Evolutionary conservation across 2,113 vertebrate genomes (phyloP).

Genomic region (Semicossyphus pulcher): DNA sequence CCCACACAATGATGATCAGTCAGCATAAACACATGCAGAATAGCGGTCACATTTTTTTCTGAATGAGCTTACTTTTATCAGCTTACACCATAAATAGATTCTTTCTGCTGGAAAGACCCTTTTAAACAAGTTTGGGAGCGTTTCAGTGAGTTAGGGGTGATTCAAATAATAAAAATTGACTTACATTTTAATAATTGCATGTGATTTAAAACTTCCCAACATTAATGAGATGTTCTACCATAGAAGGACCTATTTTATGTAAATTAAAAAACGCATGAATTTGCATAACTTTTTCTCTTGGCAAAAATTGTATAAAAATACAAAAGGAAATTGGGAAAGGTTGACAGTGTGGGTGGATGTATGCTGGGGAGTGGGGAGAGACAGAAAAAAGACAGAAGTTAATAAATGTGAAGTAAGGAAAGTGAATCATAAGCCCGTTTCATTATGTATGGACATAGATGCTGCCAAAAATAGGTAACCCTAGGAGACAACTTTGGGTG

Average conservation of each 20-base stretch:
- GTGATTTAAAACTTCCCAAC: neutral
- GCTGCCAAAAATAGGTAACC: conserved; percentile 32
- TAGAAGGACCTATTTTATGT: neutral
- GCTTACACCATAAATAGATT: no score
- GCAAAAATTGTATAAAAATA: neutral
- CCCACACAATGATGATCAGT: no score
- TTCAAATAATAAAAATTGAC: no score
- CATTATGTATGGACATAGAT: conserved; percentile 33
- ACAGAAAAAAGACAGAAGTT: conserved; percentile 14
- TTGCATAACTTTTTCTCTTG: neutral
- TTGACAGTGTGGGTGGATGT: neutral
- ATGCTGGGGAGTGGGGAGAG: neutral
- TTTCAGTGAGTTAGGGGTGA: no score
- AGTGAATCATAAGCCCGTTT: conserved; percentile 23
- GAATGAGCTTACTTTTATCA: no score
- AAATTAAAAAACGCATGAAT: neutral
- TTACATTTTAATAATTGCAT: neutral
- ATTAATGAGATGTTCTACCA: neutral
- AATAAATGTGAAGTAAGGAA: conserved; percentile 28
- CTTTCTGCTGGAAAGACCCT: no score
- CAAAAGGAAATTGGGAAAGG: neutral
- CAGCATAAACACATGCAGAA: no score
- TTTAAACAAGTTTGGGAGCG: no score
- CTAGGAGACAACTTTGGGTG: conserved; percentile 42
- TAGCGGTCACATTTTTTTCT: no score